Evolutionary conservation across 2,113 vertebrate genomes (phyloP), one percentile per base, ranked within the genome.

Genomic region (Chaetodon trifascialis): DNA sequence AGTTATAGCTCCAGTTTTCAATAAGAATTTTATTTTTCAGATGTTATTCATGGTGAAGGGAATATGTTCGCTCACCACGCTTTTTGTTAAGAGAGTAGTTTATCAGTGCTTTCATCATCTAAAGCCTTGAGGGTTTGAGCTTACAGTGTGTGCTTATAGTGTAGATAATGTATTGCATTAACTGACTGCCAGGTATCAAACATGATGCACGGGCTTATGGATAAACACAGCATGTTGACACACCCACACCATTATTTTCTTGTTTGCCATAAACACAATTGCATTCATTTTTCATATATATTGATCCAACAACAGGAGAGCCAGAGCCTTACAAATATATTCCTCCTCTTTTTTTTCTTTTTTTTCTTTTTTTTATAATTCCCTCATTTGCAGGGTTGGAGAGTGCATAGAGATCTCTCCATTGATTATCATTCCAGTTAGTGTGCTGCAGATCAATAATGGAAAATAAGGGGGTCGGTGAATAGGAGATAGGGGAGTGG

Each of bases 381-480:
- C 65, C 69, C 66, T 85, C 70, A 68, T 85, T 87, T 80, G 75
- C 74, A 73, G 81, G 65, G 76, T 67, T 86, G 66, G 55, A 78
- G 81, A 88, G 86, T 91, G 82, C 89, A 92, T 93, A 76, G 79
- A 93, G 90, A 94, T 79, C 86, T 94, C 89, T 90, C 59, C 87
- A 91, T 92, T 90, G 91, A 94, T 94, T 93, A 93, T 91, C 80
- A 80, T 90, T 91, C 83, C 70, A 83, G 91, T 88, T 91, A 88
- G 82, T 21, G 23, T 79, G 75, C 65, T 49, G 68, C 3, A 1
- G 78, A 93, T 94, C 92, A 75, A 92, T 95, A 88, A 84, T 82
- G 86, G 81, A 79, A 89, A 90, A 76, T 66, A 36, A 55, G 76
- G 49, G 49, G 77, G 34, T 15, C 54, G 62, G 42, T 73, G 60